phyloP scores from a whole-genome alignment of 1,140 invertebrate genomes.

The Saccostrea glomerata region DNA sequence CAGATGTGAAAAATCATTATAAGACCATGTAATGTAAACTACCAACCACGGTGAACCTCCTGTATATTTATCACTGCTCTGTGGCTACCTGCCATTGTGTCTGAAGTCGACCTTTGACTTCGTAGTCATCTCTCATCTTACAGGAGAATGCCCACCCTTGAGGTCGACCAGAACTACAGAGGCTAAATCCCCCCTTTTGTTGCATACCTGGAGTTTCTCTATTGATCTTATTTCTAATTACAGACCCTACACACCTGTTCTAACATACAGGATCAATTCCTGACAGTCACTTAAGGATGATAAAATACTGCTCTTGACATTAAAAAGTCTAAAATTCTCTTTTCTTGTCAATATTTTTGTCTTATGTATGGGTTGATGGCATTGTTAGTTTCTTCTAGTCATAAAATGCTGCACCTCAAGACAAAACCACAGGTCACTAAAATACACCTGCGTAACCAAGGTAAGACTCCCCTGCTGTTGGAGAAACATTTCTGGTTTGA shows the following conservation, averaged over 20 bases:
- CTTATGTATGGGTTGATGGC: neutral
- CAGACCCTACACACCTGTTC: neutral
- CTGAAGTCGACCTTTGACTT: neutral
- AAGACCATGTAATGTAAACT: conserved; percentile 9
- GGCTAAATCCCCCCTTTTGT: conserved; percentile 25
- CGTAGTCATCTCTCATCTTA: neutral
- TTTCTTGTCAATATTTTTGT: neutral
- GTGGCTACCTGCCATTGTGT: neutral
- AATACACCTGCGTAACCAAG: neutral
- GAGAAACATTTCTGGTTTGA: neutral
- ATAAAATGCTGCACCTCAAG: neutral
- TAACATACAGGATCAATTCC: neutral
- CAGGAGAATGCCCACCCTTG: neutral
- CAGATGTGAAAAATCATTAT: neutral
- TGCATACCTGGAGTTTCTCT: conserved; percentile 21
- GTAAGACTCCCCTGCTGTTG: neutral
- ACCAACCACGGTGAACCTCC: neutral
- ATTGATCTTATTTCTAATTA: neutral
- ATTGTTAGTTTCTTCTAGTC: neutral
- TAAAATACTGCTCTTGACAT: neutral
- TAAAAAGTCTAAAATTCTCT: neutral
- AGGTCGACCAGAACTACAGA: neutral
- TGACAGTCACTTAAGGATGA: neutral
- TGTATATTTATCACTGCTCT: neutral
- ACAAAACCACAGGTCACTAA: neutral